These are phyloP conservation scores for Cryptus viduatorius DNA, from an alignment of 2,888 invertebrate genomes.

Conservation along the genomic window DNA sequence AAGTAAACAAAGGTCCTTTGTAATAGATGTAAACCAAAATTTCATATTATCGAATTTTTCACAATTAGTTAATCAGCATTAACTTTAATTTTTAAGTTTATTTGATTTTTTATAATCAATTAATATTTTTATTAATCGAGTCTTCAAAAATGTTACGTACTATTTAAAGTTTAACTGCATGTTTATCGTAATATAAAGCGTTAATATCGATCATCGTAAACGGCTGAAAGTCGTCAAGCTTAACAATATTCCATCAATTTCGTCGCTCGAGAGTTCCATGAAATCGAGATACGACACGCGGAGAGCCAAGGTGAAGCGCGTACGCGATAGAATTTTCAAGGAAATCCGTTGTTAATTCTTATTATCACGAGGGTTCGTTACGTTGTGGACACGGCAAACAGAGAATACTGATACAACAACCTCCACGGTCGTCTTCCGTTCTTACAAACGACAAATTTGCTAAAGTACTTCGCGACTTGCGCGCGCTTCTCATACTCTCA, in stretches of 20 bases:
- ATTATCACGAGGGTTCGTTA: slow-evolving; percentile 42
- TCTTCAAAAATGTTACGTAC: neutral
- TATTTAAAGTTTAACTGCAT: too few species aligned
- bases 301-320: neutral
- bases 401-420: slow-evolving; percentile 18
- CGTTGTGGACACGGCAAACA: slow-evolving; percentile 34
- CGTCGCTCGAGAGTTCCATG: neutral
- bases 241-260: too few species aligned
- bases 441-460: slow-evolving; percentile 40
- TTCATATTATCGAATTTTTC: neutral
- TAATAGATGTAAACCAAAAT: neutral
- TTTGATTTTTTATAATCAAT: too few species aligned
- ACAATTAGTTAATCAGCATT: neutral
- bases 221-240: too few species aligned
- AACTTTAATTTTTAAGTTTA: neutral
- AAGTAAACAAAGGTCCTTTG: neutral
- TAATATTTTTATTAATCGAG: neutral
- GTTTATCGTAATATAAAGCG: too few species aligned
- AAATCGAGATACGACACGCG: neutral
- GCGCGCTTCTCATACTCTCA: slow-evolving; percentile 26
- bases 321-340: slow-evolving; percentile 18
- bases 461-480: neutral
- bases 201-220: too few species aligned
- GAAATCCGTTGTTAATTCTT: slow-evolving; percentile 32
- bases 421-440: slow-evolving; percentile 44